Conservation (phyloP, 2,113 vertebrate genomes). For the Myotis davidii region DNA sequence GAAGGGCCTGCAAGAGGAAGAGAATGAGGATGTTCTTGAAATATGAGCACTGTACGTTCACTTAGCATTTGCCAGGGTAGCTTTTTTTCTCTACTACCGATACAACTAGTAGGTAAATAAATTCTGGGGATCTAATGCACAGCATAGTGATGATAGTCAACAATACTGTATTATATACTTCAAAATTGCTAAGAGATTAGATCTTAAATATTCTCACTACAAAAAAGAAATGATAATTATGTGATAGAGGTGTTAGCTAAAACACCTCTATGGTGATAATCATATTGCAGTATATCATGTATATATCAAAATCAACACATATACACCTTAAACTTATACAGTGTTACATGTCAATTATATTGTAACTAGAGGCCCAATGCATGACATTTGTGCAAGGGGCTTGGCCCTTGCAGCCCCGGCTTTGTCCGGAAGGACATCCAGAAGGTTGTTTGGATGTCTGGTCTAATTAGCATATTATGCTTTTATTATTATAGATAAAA, state of each 20-base stretch:
- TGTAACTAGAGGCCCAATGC: neutral
- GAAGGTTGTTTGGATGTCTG: too few relatives aligned
- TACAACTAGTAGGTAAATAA: neutral
- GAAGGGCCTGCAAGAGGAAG: neutral
- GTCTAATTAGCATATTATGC: too few relatives aligned
- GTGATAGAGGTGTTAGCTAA: neutral
- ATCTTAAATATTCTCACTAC: neutral
- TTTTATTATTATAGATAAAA: too few relatives aligned
- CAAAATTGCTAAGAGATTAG: conserved; percentile 14
- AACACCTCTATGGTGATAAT: neutral
- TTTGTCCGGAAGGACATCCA: too few relatives aligned
- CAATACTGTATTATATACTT: neutral
- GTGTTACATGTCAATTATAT: neutral
- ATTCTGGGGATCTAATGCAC: neutral
- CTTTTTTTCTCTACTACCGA: neutral
- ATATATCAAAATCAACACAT: neutral
- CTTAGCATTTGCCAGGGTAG: neutral
- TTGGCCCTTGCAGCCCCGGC: too few relatives aligned
- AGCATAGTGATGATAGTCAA: neutral
- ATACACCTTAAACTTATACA: neutral
- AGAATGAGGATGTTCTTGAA: neutral
- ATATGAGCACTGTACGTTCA: neutral
- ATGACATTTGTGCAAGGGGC: too few relatives aligned
- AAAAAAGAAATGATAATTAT: conserved; percentile 6
- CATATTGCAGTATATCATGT: neutral